Conservation (phyloP, 2,888 invertebrate species). For the Cephus pulcher region DNA sequence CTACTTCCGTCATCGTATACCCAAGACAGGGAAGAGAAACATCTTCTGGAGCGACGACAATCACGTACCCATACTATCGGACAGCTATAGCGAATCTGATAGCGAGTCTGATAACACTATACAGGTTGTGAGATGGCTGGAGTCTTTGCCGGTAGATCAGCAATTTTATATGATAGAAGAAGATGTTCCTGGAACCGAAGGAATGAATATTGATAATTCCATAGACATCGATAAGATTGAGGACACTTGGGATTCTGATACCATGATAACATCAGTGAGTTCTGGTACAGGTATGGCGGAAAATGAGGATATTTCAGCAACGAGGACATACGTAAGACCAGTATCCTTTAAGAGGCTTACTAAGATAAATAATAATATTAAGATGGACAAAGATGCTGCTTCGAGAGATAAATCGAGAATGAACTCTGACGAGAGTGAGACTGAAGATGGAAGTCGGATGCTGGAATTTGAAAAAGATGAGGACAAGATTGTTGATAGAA, state of each 20-base stretch:
- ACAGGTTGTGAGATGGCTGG: slow-evolving; percentile 33
- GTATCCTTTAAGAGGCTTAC: neutral
- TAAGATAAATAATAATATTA: neutral
- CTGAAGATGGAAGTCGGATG: neutral
- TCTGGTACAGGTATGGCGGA: neutral
- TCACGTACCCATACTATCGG: neutral
- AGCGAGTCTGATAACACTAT: slow-evolving; percentile 33
- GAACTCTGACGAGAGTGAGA: neutral
- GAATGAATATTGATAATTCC: neutral
- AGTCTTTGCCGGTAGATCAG: slow-evolving; percentile 29
- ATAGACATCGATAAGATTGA: neutral
- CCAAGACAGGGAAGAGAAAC: neutral
- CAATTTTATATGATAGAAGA: slow-evolving; percentile 31
- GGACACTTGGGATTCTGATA: neutral
- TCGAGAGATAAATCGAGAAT: neutral
- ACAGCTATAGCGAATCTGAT: slow-evolving; percentile 33
- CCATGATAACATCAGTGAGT: neutral
- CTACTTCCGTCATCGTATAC: slow-evolving; percentile 14
- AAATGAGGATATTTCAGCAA: neutral
- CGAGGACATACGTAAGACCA: neutral
- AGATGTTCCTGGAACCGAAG: slow-evolving; percentile 10
- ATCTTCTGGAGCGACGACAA: neutral
- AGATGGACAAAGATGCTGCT: neutral
- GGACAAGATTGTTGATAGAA: neutral
- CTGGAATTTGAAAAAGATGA: neutral